Evolutionary conservation across 2,888 invertebrate species (phyloP).

Genomic region (Eurytoma californica): DNA sequence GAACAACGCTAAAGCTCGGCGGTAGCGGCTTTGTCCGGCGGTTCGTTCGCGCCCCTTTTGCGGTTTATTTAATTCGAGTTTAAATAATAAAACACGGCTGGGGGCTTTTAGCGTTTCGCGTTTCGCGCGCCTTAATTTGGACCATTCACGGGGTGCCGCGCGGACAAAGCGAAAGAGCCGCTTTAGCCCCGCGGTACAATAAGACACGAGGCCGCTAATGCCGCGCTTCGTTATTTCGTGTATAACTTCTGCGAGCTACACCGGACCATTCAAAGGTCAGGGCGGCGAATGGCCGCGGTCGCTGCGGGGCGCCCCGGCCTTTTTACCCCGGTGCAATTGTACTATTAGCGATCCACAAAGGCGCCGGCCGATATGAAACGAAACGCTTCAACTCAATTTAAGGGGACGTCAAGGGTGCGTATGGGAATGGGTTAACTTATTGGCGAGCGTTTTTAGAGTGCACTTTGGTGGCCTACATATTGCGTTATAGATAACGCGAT

Average conservation of each 20-base stretch:
- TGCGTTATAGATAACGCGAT: too few relatives aligned
- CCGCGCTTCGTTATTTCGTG: neutral
- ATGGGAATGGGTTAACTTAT: too few relatives aligned
- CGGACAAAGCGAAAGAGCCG: slow-evolving; percentile 6
- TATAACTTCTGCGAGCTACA: neutral
- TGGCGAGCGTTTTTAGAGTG: too few relatives aligned
- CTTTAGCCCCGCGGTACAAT: neutral
- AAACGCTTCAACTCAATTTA: too few relatives aligned
- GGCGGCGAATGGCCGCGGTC: neutral
- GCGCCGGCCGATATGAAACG: neutral
- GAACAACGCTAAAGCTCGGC: neutral
- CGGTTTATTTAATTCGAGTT: neutral
- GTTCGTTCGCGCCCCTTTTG: too few relatives aligned
- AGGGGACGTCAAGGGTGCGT: too few relatives aligned
- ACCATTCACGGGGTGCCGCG: slow-evolving; percentile 13
- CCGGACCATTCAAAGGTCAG: neutral
- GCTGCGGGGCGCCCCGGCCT: neutral
- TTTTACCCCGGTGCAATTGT: slow-evolving; percentile 2
- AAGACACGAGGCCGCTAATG: slow-evolving; percentile 8
- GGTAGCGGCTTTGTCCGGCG: neutral
- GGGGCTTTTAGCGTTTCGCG: neutral
- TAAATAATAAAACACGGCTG: neutral
- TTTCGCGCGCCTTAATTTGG: slow-evolving; percentile 28
- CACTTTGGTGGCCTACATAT: too few relatives aligned
- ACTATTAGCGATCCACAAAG: slow-evolving; percentile 25